These are phyloP conservation scores for Cryptotis parvus DNA, from an alignment of 2,113 vertebrate species.

Conservation along the genomic window DNA sequence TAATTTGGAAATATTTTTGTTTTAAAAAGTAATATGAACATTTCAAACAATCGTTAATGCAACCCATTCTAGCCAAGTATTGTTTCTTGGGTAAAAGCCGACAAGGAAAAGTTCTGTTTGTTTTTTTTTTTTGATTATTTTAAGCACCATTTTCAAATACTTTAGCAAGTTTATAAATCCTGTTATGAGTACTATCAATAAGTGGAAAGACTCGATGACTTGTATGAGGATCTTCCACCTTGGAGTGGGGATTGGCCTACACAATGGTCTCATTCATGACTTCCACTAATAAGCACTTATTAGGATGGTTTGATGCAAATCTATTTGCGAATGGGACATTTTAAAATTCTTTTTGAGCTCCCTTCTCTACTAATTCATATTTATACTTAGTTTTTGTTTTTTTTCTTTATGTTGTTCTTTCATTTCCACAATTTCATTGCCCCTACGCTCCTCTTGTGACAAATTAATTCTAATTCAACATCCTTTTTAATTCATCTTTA, in stretches of 20 bases:
- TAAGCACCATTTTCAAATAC: background rate
- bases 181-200: background rate
- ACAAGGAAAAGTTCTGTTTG: background rate
- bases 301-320: background rate
- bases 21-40: conserved; percentile 2
- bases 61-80: background rate
- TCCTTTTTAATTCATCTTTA: background rate
- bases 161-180: background rate
- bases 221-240: background rate
- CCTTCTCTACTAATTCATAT: too few species aligned
- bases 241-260: background rate
- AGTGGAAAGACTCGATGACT: background rate
- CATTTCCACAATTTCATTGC: background rate
- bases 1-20: background rate
- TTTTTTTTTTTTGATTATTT: background rate
- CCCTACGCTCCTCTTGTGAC: background rate
- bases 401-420: conserved; percentile 30
- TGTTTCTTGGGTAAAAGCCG: background rate
- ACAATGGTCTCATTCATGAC: background rate
- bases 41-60: background rate
- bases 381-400: background rate
- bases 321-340: background rate
- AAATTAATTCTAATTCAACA: background rate
- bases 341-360: background rate
- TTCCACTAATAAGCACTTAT: background rate